Evolutionary conservation across 2,113 vertebrate genomes (phyloP).

Genomic region (Etia nguti): DNA sequence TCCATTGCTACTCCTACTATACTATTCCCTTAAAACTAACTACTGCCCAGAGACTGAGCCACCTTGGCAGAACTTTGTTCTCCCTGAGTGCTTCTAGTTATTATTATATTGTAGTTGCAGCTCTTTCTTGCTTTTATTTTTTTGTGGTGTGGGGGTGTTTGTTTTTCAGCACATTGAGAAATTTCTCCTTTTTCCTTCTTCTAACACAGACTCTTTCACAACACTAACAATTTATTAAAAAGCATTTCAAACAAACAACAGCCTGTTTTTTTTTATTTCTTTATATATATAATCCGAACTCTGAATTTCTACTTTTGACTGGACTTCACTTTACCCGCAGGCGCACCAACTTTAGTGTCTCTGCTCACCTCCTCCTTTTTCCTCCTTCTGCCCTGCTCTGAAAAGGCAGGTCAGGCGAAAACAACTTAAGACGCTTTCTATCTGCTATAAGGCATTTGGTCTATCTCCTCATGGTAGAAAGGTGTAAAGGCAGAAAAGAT

Average conservation of each 20-base stretch:
- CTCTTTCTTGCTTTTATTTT: background rate
- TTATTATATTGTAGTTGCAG: background rate
- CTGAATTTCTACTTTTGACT: background rate
- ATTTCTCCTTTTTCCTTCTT: background rate
- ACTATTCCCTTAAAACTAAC: background rate
- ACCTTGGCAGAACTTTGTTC: background rate
- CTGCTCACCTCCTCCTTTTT: background rate
- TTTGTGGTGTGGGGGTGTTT: background rate
- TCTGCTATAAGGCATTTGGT: background rate
- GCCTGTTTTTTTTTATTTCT: background rate
- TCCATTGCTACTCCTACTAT: background rate
- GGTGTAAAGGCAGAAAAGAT: background rate
- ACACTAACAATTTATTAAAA: background rate
- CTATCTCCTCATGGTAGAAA: background rate
- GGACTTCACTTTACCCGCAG: background rate
- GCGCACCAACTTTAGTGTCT: background rate
- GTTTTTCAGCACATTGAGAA: background rate
- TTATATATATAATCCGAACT: background rate
- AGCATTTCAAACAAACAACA: background rate
- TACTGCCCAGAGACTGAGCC: background rate
- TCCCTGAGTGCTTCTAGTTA: background rate
- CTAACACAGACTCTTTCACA: background rate
- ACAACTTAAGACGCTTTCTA: background rate
- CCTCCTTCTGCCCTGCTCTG: background rate
- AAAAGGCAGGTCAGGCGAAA: slow-evolving; percentile 4